phyloP scores from a whole-genome alignment of 1,140 invertebrate genomes.

The Caenorhabditis briggsae region DNA sequence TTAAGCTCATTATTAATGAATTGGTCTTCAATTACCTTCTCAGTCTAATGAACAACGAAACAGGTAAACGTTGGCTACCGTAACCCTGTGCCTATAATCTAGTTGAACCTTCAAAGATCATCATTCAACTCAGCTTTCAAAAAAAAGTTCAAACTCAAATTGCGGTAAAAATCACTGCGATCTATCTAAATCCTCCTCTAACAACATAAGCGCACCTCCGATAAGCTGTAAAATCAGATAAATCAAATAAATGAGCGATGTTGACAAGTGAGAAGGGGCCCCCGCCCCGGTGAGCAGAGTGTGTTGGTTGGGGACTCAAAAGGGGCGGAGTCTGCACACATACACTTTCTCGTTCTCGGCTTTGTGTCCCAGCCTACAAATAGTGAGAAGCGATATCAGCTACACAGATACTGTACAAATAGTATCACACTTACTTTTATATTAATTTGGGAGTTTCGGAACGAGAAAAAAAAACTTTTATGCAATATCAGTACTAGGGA shows the following conservation, averaged over 20 bases:
- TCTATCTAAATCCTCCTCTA: too few relatives aligned
- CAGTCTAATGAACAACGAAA: too few relatives aligned
- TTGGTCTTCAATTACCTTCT: too few relatives aligned
- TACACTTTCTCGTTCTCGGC: not conserved
- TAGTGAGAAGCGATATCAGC: not conserved
- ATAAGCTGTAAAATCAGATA: conserved; percentile 29
- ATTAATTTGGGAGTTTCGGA: too few relatives aligned
- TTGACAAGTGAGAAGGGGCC: conserved; percentile 28
- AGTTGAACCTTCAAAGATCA: too few relatives aligned
- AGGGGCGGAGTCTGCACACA: conserved; percentile 33
- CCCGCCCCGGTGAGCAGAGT: not conserved
- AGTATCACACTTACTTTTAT: not conserved
- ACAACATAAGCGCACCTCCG: too few relatives aligned
- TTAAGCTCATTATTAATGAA: too few relatives aligned
- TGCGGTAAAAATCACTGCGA: conserved; percentile 31
- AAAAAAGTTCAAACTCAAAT: conserved; percentile 32
- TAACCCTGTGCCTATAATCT: too few relatives aligned
- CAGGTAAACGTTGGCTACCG: too few relatives aligned
- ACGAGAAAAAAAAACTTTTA: too few relatives aligned
- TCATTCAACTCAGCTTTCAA: not conserved
- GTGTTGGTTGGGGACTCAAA: conserved; percentile 5
- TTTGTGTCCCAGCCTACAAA: too few relatives aligned
- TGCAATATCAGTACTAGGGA: too few relatives aligned
- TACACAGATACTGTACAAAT: not conserved
- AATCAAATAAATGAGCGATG: conserved; percentile 33